Evolutionary conservation across 2,797 vertebrate genomes (phyloP), one percentile per base, ranked within the genome.

Genomic region (Atherinosoma microstoma): DNA sequence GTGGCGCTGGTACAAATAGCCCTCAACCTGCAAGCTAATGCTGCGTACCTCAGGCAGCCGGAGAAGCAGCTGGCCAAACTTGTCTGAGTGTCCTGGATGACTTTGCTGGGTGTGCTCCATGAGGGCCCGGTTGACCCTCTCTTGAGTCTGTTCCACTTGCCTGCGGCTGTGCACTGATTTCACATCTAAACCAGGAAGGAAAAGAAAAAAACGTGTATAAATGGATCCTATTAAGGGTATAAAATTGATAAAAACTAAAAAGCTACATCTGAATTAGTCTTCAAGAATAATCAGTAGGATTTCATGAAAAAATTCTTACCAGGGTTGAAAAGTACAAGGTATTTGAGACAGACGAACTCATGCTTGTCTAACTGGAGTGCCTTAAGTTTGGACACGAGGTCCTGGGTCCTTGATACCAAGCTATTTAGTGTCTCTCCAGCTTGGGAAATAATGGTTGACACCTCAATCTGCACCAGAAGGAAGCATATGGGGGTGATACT

Each of bases 1-100:
- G 76, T 96, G 95, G 67, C 95, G 94, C 90, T 94, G 94, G 81
- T 96, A 95, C 84, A 96, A 88, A 84, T 96, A 96, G 80, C 96
- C 94, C 83, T 96, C 95, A 34, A 95, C 92, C 81, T 95, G 95
- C 75, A 95, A 83, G 71, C 95, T 95, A 29, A 96, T 95, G 93
- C 94, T 94, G 67, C 94, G 94, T 10, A 96, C 93, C 84, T 96
- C 95, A 0, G 95, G 95, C 62, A 96, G 92, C 40, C 94, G 87
- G 2, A 96, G 94, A 58, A 96, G 89, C 73, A 96, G 90, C 81
- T 96, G 95, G 64, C 95, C 95, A 4, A 96, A 96, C 85, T 95
- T 96, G 85, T 96, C 95, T 0, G 93, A 89, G 35, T 94, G 93
- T 73, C 92, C 91, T 5, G 92, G 93, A 47, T 95, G 92, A 57